Conservation (phyloP, 1,140 invertebrate genomes). For the Nymphalis io region DNA sequence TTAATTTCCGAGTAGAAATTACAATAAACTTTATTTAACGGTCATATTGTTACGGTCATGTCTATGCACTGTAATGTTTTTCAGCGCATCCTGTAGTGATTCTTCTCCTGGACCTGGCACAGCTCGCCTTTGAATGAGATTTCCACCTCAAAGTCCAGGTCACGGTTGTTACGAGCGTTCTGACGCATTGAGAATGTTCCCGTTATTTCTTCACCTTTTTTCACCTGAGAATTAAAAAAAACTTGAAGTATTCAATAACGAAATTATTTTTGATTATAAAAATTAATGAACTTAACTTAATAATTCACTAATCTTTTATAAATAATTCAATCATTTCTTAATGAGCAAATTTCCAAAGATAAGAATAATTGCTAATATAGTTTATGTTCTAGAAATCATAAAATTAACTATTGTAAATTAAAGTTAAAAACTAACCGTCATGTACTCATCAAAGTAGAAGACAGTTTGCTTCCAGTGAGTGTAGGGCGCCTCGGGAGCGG, state of each 20-base stretch:
- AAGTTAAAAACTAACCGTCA: conserved; percentile 84
- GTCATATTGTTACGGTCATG: conserved; percentile 14
- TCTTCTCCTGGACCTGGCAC: conserved; percentile 93
- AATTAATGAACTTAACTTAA: too few species aligned
- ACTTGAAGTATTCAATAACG: not conserved
- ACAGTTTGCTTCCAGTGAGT: conserved; percentile 99
- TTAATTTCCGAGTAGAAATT: not conserved
- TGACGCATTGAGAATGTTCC: conserved; percentile 97
- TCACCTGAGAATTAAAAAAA: conserved; percentile 79
- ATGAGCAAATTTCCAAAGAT: too few species aligned
- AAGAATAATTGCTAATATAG: too few species aligned
- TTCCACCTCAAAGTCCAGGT: conserved; percentile 97
- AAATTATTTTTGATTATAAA: too few species aligned
- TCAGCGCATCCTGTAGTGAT: conserved; percentile 98
- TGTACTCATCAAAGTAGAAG: conserved; percentile 98
- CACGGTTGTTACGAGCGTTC: conserved; percentile 97
- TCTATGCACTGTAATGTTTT: not conserved
- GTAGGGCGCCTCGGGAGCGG: conserved; percentile 97
- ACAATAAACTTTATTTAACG: not conserved
- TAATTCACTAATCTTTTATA: too few species aligned
- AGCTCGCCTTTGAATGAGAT: conserved; percentile 97
- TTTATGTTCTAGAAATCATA: too few species aligned
- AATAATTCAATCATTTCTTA: too few species aligned
- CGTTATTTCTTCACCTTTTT: conserved; percentile 95
- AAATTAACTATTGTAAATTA: not conserved